Evolutionary conservation across 37 sponge, comb jelly and placozoan genomes (phyloP), one percentile per base, ranked within the genome.

Genomic region (Beroe forskalii): DNA sequence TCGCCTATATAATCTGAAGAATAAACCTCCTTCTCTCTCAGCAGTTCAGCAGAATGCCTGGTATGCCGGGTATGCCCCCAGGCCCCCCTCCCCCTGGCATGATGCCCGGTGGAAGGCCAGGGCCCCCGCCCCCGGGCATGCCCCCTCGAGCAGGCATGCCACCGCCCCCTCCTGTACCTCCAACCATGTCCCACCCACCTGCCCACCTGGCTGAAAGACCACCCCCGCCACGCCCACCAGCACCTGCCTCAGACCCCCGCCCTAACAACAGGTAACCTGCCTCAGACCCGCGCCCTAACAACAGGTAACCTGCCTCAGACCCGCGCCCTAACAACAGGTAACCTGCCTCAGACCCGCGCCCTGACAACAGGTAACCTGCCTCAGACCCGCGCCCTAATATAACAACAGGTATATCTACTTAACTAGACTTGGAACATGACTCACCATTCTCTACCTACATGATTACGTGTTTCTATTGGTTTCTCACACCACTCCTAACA

Each of bases 51-150:
- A 48, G 55, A 48, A 48, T 48, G 55, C 55, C 55, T 32, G 72
- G 72, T 20, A 69, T 69, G 72, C 66, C 66, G 24, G 66, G 66
- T 28, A 69, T 69, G 72, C 72, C 72, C 4, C 66, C 66, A n/a
- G 33, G 72, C 4, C 72, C 72, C 0, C 39, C 39, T 0, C 27
- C 32, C 37, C 72, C 72, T 9, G 86, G 86, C 19, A 80, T 80
- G 86, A 80, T 80, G 86, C 55, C 27, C 6, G 40, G 30, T 4
- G 55, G 55, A 9, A 14, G 25, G 17, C 22, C 40, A 9, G 55
- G 30, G 4, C 86, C 24, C 40, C 28, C 17, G 55, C 86, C 66
- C 3, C 66, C 86, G 25, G 30, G 31, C 27, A 80, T 80, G 86
- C 76, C 76, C 39, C 55, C 37, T 1, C 37, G 55, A 22, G 48